Evolutionary conservation across 2,113 vertebrate genomes (phyloP), one percentile per base, ranked within the genome.

Genomic region (Gopherus flavomarginatus): DNA sequence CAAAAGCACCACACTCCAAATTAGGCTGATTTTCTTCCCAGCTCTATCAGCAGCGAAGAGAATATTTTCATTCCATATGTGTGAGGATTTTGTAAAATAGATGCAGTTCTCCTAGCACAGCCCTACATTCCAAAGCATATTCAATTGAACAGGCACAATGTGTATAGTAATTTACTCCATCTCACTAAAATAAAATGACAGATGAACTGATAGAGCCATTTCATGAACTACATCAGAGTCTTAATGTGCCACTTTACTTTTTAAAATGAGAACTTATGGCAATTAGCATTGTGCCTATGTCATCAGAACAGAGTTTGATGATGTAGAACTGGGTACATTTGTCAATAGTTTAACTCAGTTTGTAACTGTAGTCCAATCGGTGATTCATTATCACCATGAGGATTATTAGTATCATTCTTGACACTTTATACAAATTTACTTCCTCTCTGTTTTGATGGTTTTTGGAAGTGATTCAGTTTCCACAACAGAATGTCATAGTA

Each of bases 401-500:
- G 86, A 17, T 91, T 93, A 96, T 97, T 95, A 92, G 85, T 86
- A 85, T 47, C 81, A 83, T 92, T 93, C 95, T 54, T 96, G 88
- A 94, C 92, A 97, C n/a, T 94, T 96, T 90, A 90, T 90, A 83
- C 90, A 88, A 72, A 72, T 72, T 72, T 38, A 72, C n/a, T 21
- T 38, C n/a, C 19, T 72, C n/a, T 89, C 31, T 1, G 44, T 92
- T 92, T 57, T 81, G 27, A 82, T 83, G 92, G 86, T 57, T 93
- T 93, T 94, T 75, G 42, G 89, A 96, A 65, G 6, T 87, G 81
- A 84, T 94, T 93, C 85, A 79, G 92, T 95, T 96, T 96, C 95
- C 87, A 90, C 72, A 96, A 90, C 93, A 93, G 90, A 96, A 96
- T 96, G 96, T 94, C 42, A 14, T 92, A 93, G 83, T 53, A 96